Evolutionary conservation across 2,113 vertebrate species (phyloP), one percentile per base, ranked within the genome.

Genomic region (Lathamus discolor): DNA sequence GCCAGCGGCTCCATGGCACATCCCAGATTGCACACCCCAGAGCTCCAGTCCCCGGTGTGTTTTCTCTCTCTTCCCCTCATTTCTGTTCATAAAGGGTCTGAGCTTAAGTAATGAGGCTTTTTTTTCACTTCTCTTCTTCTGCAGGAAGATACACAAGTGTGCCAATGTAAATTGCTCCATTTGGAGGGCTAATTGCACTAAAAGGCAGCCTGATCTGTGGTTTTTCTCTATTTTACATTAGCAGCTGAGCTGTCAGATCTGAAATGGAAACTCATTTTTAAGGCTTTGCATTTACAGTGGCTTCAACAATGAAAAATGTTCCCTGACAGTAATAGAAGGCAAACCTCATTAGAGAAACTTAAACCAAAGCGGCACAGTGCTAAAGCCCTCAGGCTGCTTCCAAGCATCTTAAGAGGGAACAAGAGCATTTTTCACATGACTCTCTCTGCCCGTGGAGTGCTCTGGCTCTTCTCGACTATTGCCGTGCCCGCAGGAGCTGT

Each of bases 291-390:
- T 97, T 97, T 97, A 94, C 96, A 97, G 97, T 96, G 96, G 96
- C 97, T 97, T 97, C 96, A 97, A 96, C 96, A 97, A 97, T 97
- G 97, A 98, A 97, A 97, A 97, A 97, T 98, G 97, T 96, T 97
- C 97, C 91, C 94, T 98, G 97, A 98, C 97, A 98, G 97, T 98
- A 97, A 98, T 97, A 97, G 96, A 97, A 98, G 97, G 97, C 97
- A 98, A 98, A 97, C 96, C 97, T 97, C 97, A 97, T 98, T 98
- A 98, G 96, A 96, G 96, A 97, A 98, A 98, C 97, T 97, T 97
- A 97, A 97, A 97, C 97, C 97, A 97, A 96, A 97, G 96, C 95
- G 74, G 96, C 97, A 96, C 97, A 97, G 96, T 95, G 95, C 96
- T 97, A 88, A 96, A 97, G 96, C 96, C 97, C 97, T 96, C 94